A percentile compares a stretch with the other conserved stretches of the same genome.
Conservation (phyloP, 2,888 invertebrate species). For the Abrostola triplasia region DNA sequence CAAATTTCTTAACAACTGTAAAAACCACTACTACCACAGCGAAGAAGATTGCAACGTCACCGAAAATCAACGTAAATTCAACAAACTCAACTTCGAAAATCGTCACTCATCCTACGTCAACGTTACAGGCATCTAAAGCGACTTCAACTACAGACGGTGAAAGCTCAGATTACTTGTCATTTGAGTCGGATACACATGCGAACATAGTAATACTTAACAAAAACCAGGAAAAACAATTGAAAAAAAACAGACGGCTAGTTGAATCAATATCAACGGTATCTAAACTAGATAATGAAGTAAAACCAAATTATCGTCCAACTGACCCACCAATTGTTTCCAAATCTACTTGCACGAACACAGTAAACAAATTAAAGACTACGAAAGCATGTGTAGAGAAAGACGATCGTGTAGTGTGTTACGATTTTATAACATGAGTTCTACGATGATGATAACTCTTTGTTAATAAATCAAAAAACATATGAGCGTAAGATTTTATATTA, state of each 20-base stretch:
- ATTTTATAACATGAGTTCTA: constrained; percentile 22
- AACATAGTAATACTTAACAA: constrained; percentile 1
- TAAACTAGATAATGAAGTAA: not conserved
- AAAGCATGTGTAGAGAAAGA: constrained; percentile 67
- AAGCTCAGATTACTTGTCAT: constrained; percentile 14
- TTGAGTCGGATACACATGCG: constrained; percentile 5
- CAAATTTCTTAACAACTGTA: not conserved
- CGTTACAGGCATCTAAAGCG: not conserved
- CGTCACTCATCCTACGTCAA: not conserved
- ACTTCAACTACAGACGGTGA: constrained; percentile 1
- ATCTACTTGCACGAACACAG: not conserved
- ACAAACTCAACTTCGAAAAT: not conserved
- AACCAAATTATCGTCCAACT: too few relatives aligned
- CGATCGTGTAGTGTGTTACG: constrained; percentile 70
- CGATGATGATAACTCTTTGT: not conserved
- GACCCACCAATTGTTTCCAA: too few relatives aligned
- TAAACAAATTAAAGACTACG: constrained; percentile 9
- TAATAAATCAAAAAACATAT: not conserved
- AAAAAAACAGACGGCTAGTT: not conserved
- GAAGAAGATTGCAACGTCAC: not conserved
- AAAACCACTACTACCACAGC: not conserved
- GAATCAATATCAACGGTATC: not conserved
- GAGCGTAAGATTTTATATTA: not conserved
- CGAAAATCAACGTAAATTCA: not conserved
- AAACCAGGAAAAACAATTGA: not conserved